Evolutionary conservation across 2,888 invertebrate species (phyloP).

Genomic region (Tetrapedia diversipes): DNA sequence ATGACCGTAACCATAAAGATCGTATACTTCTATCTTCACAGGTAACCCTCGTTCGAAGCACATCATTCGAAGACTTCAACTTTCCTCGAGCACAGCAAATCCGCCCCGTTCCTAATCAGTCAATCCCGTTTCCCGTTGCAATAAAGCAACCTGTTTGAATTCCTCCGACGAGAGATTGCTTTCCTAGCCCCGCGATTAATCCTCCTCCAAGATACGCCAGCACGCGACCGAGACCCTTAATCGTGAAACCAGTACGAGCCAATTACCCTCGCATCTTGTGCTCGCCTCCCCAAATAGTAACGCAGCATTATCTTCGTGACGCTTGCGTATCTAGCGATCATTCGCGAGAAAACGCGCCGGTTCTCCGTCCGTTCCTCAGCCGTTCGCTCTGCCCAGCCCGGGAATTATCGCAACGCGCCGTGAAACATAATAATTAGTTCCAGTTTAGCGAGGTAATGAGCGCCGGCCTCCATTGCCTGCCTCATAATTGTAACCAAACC

Average conservation of each 20-base stretch:
- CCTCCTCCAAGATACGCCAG: slow-evolving; percentile 8
- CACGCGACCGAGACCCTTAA: slow-evolving; percentile 32
- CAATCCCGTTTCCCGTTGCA: not conserved
- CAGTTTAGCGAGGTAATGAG: slow-evolving; percentile 74
- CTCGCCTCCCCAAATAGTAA: slow-evolving; percentile 3
- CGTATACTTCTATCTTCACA: no score
- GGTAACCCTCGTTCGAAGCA: no score
- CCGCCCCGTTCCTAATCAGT: not conserved
- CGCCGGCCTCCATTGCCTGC: slow-evolving; percentile 66
- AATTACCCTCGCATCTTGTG: slow-evolving; percentile 15
- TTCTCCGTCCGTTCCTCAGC: not conserved
- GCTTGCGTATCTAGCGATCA: not conserved
- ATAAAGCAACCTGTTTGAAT: slow-evolving; percentile 23
- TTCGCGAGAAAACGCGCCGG: slow-evolving; percentile 32
- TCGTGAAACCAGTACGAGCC: slow-evolving; percentile 17
- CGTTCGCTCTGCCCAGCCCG: not conserved
- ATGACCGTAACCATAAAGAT: no score
- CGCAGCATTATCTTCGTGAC: slow-evolving; percentile 1
- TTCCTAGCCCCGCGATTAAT: slow-evolving; percentile 19
- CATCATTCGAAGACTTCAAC: no score
- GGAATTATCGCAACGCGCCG: slow-evolving; percentile 67
- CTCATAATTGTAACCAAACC: slow-evolving; percentile 77
- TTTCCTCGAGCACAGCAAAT: not conserved
- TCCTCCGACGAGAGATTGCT: slow-evolving; percentile 19
- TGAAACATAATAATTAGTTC: slow-evolving; percentile 75